phyloP scores from a whole-genome alignment of 23 tunicate genomes.

The Diplosoma virens region DNA sequence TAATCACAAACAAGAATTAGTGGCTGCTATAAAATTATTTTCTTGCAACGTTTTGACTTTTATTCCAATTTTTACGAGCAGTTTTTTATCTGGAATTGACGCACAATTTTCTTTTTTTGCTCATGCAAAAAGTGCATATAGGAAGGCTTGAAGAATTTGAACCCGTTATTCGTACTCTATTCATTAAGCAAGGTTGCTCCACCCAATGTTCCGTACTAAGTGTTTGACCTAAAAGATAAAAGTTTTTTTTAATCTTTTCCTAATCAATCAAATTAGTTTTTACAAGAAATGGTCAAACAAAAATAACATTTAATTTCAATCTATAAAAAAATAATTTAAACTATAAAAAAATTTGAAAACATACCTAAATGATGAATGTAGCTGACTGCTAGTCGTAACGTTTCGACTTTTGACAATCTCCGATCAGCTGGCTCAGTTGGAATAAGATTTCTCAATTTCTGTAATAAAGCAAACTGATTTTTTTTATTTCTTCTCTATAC shows the following conservation, averaged over 20 bases:
- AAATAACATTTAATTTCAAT: background rate
- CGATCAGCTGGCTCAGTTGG: constrained; percentile 79
- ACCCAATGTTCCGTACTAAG: constrained; percentile 53
- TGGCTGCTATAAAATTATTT: too few species aligned
- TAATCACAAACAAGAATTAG: too few species aligned
- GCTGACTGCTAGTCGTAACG: constrained; percentile 67
- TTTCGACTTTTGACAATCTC: constrained; percentile 68
- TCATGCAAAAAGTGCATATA: constrained; percentile 77
- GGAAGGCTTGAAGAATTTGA: background rate
- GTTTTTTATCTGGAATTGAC: background rate
- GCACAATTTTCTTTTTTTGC: constrained; percentile 35
- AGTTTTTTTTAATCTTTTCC: too few species aligned
- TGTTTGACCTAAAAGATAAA: too few species aligned
- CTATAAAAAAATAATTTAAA: background rate
- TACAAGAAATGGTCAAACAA: background rate
- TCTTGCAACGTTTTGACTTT: too few species aligned
- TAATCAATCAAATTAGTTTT: too few species aligned
- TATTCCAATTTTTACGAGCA: background rate
- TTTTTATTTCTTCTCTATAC: background rate
- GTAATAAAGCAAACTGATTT: background rate
- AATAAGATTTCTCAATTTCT: constrained; percentile 67
- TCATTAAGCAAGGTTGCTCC: constrained; percentile 68
- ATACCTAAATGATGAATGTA: constrained; percentile 69
- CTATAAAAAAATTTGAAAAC: background rate
- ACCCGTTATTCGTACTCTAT: background rate